phyloP scores from a whole-genome alignment of 2,113 vertebrate species.

The Mola mola region DNA sequence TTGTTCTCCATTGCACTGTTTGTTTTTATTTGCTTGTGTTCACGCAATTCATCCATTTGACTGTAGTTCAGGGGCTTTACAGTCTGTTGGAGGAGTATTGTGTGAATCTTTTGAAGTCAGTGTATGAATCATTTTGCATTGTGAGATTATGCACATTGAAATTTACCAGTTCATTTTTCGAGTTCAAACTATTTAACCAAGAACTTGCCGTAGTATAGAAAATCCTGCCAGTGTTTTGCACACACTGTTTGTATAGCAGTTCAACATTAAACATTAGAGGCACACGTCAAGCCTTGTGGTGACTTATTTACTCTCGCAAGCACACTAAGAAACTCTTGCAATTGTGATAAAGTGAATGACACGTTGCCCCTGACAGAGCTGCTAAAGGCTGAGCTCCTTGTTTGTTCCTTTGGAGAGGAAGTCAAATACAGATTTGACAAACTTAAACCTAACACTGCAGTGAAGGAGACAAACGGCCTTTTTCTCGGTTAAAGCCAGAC shows the following conservation, averaged over 20 bases:
- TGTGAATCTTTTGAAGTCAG: slow-evolving; percentile 5
- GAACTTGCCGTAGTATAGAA: no score
- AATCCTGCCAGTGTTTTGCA: no score
- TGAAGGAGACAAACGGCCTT: slow-evolving; percentile 22
- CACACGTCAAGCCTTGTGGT: slow-evolving; percentile 23
- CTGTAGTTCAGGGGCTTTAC: slow-evolving; percentile 13
- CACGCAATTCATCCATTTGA: slow-evolving; percentile 14
- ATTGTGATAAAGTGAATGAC: slow-evolving; percentile 59
- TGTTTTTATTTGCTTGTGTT: slow-evolving; percentile 37
- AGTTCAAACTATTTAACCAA: no score
- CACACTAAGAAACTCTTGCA: slow-evolving; percentile 63
- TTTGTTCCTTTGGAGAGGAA: slow-evolving; percentile 62
- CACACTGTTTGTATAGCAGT: no score
- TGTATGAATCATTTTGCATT: not conserved
- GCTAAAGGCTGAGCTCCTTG: slow-evolving; percentile 16
- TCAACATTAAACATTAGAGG: slow-evolving; percentile 11
- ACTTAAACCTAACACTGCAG: slow-evolving; percentile 21
- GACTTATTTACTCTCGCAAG: slow-evolving; percentile 59
- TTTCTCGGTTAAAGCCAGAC: slow-evolving; percentile 26
- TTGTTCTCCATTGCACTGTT: slow-evolving; percentile 54
- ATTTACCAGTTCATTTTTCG: no score
- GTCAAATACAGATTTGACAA: slow-evolving; percentile 65
- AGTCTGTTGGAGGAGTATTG: slow-evolving; percentile 5
- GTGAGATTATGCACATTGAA: no score
- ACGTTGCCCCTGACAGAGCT: slow-evolving; percentile 39